A percentile compares a stretch with the other conserved stretches of the same genome.
Evolutionary conservation across 2,888 invertebrate genomes (phyloP).

Genomic region (Hydrotaea diabolus): DNA sequence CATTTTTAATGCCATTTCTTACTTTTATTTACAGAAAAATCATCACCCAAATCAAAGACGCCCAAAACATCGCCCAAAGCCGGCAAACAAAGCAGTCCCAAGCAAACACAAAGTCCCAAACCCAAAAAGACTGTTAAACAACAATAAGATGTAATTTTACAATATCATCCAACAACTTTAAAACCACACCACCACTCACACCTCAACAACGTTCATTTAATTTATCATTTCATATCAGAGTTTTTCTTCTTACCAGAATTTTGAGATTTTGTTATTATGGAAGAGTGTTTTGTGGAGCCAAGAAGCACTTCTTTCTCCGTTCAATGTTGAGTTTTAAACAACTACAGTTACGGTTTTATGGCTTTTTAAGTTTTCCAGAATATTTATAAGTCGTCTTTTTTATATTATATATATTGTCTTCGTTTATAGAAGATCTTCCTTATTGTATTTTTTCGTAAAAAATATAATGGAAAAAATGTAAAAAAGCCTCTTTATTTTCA

Average conservation of each 20-base stretch:
- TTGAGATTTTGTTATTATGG: constrained; percentile 54
- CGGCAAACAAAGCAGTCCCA: constrained; percentile 84
- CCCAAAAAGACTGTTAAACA: constrained; percentile 84
- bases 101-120: constrained; percentile 86
- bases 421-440: constrained; percentile 53
- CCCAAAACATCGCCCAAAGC: constrained; percentile 82
- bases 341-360: constrained; percentile 30
- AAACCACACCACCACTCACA: constrained; percentile 32
- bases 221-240: constrained; percentile 37
- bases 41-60: constrained; percentile 84
- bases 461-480: constrained; percentile 31
- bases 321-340: constrained; percentile 28
- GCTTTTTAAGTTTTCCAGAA: constrained; percentile 8
- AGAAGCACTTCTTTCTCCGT: not conserved
- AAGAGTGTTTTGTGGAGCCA: constrained; percentile 23
- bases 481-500: constrained; percentile 1
- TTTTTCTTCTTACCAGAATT: constrained; percentile 5
- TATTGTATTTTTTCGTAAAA: constrained; percentile 36
- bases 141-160: constrained; percentile 48
- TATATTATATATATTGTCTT: constrained; percentile 58
- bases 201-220: constrained; percentile 35
- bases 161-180: constrained; percentile 25
- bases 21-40: constrained; percentile 84
- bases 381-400: constrained; percentile 42
- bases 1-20: not conserved